phyloP scores from a whole-genome alignment of 1,140 invertebrate species.

The Scaptomyza pallida region DNA sequence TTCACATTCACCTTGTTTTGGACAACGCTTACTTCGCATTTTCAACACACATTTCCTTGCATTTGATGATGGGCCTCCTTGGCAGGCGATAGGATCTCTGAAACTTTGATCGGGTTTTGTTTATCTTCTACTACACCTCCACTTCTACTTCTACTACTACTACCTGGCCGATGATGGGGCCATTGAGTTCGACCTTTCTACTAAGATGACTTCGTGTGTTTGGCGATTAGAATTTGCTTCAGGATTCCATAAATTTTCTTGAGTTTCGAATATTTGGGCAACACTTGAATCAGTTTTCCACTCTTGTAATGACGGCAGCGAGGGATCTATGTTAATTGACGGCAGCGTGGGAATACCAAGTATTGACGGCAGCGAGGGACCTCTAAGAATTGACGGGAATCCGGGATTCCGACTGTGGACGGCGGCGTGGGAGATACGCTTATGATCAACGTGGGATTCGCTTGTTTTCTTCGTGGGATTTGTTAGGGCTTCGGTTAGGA shows the following conservation, averaged over 20 bases:
- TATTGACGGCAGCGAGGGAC: slow-evolving; percentile 56
- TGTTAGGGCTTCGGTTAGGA: slow-evolving; percentile 58
- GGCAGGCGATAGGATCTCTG: slow-evolving; percentile 34
- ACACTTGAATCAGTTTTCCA: not conserved
- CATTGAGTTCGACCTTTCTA: slow-evolving; percentile 12
- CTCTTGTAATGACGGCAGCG: slow-evolving; percentile 9
- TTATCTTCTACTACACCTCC: slow-evolving; percentile 19
- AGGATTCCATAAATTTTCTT: slow-evolving; percentile 10
- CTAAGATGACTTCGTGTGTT: slow-evolving; percentile 12
- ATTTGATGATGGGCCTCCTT: slow-evolving; percentile 18
- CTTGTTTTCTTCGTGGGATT: slow-evolving; percentile 48
- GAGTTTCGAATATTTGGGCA: not conserved
- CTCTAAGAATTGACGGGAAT: slow-evolving; percentile 37
- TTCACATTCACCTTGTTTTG: slow-evolving; percentile 14
- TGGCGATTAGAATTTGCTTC: slow-evolving; percentile 18
- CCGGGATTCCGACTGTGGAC: slow-evolving; percentile 39
- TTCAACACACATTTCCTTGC: slow-evolving; percentile 22
- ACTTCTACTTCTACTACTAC: slow-evolving; percentile 4
- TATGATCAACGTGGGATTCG: slow-evolving; percentile 44
- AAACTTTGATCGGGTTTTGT: slow-evolving; percentile 16
- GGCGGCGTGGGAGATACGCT: slow-evolving; percentile 43
- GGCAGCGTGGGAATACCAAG: slow-evolving; percentile 40
- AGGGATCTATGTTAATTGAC: not conserved
- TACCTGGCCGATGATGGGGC: slow-evolving; percentile 6
- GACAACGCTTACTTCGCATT: slow-evolving; percentile 36